Percentiles rank a stretch among this genome's conserved stretches.
Evolutionary conservation across 2,113 vertebrate species (phyloP).

Genomic region (Psilopsiagon aymara): DNA sequence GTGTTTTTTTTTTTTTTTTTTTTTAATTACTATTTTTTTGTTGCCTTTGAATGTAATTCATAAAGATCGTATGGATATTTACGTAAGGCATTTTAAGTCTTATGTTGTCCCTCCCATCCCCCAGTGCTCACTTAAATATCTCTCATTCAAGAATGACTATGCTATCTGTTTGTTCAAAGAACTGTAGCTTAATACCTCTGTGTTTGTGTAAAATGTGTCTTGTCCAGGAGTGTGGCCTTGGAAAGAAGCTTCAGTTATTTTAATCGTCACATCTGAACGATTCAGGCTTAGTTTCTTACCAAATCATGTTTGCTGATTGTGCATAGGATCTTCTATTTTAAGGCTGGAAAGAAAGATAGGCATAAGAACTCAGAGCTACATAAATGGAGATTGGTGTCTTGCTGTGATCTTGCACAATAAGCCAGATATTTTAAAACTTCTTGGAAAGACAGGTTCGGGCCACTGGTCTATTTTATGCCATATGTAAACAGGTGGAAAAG

Average conservation of each 20-base stretch:
- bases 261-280: neutral
- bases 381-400: neutral
- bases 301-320: neutral
- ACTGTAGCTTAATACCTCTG: neutral
- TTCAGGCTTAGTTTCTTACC: neutral
- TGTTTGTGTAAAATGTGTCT: neutral
- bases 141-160: neutral
- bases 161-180: neutral
- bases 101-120: neutral
- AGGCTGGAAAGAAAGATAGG: neutral
- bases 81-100: neutral
- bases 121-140: neutral
- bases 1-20: rapidly evolving
- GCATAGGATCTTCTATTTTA: neutral
- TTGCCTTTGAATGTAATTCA: neutral
- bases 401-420: neutral
- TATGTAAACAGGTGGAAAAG: neutral
- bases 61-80: neutral
- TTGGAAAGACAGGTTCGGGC: neutral
- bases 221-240: neutral
- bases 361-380: neutral
- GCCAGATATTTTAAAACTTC: neutral
- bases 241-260: neutral
- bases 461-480: neutral
- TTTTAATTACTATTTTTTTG: neutral